Base-by-base conservation (phyloP, 2,888 invertebrate genomes). In the Zootermopsis nevadensis region DNA sequence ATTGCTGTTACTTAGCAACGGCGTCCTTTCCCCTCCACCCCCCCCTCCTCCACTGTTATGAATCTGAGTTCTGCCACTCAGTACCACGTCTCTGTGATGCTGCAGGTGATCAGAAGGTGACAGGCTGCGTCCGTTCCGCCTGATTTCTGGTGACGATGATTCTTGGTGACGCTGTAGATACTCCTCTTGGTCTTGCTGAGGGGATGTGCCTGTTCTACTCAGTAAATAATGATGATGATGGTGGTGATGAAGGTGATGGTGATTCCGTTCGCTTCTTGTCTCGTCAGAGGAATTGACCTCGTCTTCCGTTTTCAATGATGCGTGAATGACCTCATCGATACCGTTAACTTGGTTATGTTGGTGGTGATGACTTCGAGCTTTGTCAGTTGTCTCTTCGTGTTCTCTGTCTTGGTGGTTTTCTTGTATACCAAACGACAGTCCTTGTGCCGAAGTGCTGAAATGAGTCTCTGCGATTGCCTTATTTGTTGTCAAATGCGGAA, bases 1-100 rank as follows among this genome's bases (percentile, higher is more conserved):
- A n/a, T 35, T 74, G n/a, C 33, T 74, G 38, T 74, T 74, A 74
- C 74, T 42, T 74, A 74, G 74, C 42, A 74, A 74, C 38, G 33
- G 35, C n/a, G 33, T 38, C 74, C 74, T 38, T 22, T 24, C 74
- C 38, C 74, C 74, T 60, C 60, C 60, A 60, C 60, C 60, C 7
- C n/a, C n/a, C 60, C 60, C 60, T 27, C 48, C 48, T 1, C 22
- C 48, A 48, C 48, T 48, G 48, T 48, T 48, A 15, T 48, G 48
- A 48, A 48, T 19, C 48, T 19, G 48, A 48, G 0, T 19, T 48
- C 48, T 19, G 42, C 42, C 42, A 7, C 69, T 69, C 27, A 66
- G 66, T 27, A 66, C 27, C 27, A 66, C 27, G 27, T 66, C 27
- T 7, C 69, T 30, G 74, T 74, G 74, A 74, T 74, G 74, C 38